Evolutionary conservation across 2,797 vertebrate species (phyloP), one percentile per base, ranked within the genome.

Genomic region (Carcharodon carcharias): DNA sequence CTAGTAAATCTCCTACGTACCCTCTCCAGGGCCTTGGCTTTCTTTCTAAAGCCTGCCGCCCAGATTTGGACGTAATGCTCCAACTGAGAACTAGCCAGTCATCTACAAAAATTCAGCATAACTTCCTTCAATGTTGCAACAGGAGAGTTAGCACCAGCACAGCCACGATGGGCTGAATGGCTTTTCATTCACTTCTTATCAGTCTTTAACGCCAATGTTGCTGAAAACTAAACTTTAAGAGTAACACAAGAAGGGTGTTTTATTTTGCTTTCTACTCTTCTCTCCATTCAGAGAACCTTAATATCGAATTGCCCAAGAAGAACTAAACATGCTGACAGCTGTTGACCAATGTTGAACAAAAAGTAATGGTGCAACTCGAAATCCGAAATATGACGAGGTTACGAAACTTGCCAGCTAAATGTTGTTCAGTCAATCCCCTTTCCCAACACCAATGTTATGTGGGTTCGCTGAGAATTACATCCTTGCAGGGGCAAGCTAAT

Each of bases 391-490:
- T 28, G 63, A 67, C 4, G 0, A 61, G n/a, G 91, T 40, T 65
- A 63, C 35, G 65, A 93, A 40, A 40, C 91, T 40, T 93, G n/a
- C 23, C 63, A 45, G 65, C 45, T n/a, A 40, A 9, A 67, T 67
- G 67, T 67, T 93, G 63, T 45, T 45, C 7, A 67, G 35, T 63
- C n/a, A 93, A 67, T 21, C 91, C n/a, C 61, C 58, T 67, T 93
- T 26, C 91, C 8, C 0, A 26, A 93, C n/a, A 67, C 63, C 63
- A 93, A 67, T 40, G 4, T 65, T 67, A 21, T 93, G 18, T 93
- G 61, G 61, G 67, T 67, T 67, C 91, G 45, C n/a, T 67, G n/a
- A 93, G 61, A 93, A 93, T 93, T 93, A 63, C 89, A 26, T 45
- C 40, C 45, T 23, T 4, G 23, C 89, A 63, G 21, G n/a, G n/a